A percentile compares a stretch with the other conserved stretches of the same genome.
Evolutionary conservation across 2,888 invertebrate genomes (phyloP).

Genomic region (Timema podura): DNA sequence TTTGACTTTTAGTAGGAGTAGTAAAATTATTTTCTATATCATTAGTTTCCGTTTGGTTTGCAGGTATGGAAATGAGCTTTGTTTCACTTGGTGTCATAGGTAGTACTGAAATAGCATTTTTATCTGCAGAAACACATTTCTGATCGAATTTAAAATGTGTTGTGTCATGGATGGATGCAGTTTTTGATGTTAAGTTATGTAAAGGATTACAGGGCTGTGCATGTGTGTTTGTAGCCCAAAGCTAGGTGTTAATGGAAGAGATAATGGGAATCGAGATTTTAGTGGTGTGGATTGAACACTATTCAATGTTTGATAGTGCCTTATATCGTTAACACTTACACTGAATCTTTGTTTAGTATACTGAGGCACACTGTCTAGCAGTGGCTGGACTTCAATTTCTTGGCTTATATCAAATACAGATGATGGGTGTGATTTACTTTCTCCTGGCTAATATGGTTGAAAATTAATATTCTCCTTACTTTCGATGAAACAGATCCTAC

Average conservation of each 20-base stretch:
- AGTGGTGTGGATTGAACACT: constrained; percentile 37
- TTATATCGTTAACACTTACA: constrained; percentile 17
- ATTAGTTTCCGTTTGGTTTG: neutral
- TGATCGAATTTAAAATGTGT: too few species aligned
- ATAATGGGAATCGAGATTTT: constrained; percentile 37
- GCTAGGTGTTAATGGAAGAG: constrained; percentile 42
- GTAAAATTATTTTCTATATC: neutral
- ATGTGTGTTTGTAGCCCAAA: neutral
- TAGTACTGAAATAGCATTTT: constrained; percentile 1
- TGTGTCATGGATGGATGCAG: too few species aligned
- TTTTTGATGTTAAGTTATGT: neutral
- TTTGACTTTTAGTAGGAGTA: neutral
- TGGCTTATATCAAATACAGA: too few species aligned
- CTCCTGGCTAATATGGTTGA: too few species aligned
- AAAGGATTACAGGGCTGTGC: neutral
- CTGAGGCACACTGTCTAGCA: neutral
- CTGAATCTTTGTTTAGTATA: neutral
- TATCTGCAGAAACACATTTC: neutral
- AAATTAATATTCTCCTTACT: constrained; percentile 41
- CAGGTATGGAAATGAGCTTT: too few species aligned
- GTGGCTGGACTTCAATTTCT: too few species aligned
- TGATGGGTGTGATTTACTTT: too few species aligned
- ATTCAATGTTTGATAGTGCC: neutral
- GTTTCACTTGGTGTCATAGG: constrained; percentile 12
- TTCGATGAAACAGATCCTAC: constrained; percentile 50